Conservation (phyloP, 2,797 vertebrate genomes). For the Uromys caudimaculatus region DNA sequence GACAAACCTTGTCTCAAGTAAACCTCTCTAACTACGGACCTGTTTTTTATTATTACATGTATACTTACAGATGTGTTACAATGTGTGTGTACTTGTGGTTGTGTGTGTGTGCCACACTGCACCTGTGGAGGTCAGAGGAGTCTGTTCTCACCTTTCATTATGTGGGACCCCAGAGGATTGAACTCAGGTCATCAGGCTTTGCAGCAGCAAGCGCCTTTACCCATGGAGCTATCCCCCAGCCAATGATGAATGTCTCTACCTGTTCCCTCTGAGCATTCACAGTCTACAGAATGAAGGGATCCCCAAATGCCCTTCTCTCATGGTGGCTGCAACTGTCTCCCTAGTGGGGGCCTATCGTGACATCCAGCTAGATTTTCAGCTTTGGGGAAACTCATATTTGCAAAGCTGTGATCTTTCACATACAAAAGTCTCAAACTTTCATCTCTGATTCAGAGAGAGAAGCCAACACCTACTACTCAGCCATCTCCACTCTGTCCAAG, state of each 20-base stretch:
- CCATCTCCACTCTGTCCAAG: neutral
- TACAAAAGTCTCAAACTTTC: neutral
- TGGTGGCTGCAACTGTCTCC: neutral
- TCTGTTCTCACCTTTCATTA: neutral
- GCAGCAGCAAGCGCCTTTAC: neutral
- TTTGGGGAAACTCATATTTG: slow-evolving; percentile 19
- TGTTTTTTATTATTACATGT: neutral
- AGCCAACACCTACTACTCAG: neutral
- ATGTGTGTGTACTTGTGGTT: neutral
- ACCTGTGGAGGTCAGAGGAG: neutral
- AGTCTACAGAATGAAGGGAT: neutral
- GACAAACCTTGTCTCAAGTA: neutral
- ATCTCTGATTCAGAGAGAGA: neutral
- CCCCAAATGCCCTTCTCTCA: neutral
- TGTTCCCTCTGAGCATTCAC: slow-evolving; percentile 4
- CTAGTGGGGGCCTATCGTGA: neutral
- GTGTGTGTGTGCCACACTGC: too few relatives aligned
- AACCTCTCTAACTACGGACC: neutral
- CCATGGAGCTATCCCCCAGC: neutral
- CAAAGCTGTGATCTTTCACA: neutral
- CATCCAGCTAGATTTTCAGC: neutral
- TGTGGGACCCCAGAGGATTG: neutral
- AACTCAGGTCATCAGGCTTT: neutral
- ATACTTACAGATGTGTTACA: neutral
- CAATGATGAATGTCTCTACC: neutral